A percentile compares a stretch with the other conserved stretches of the same genome.
phyloP scores from a whole-genome alignment of 2,113 vertebrate species.

The Montifringilla adamsi region DNA sequence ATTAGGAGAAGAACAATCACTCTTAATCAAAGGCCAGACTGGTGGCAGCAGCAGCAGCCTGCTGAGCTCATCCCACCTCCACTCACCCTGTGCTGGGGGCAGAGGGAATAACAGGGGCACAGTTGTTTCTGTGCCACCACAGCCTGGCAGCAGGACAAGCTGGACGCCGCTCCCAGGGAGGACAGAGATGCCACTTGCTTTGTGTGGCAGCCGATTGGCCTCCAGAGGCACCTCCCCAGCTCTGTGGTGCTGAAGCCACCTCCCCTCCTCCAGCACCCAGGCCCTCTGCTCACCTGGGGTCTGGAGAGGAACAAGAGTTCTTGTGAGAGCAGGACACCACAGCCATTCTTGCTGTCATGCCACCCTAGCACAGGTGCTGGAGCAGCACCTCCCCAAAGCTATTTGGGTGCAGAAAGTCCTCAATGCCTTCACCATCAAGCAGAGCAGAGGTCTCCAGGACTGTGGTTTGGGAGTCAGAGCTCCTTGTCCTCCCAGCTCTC shows the following conservation, averaged over 20 bases:
- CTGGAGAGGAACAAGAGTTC: background rate
- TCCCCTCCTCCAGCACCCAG: fast-evolving
- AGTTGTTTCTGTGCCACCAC: fast-evolving
- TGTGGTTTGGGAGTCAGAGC: background rate
- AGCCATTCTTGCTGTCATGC: background rate
- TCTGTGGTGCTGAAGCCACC: fast-evolving
- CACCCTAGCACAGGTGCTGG: background rate
- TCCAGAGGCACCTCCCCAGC: background rate
- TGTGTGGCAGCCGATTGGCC: background rate
- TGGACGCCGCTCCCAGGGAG: background rate
- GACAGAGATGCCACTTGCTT: background rate
- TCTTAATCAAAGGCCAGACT: slow-evolving; percentile 25
- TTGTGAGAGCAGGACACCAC: background rate
- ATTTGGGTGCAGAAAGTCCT: background rate
- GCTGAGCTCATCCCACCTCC: background rate
- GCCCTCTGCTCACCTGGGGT: fast-evolving
- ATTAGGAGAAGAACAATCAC: background rate
- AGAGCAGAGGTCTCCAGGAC: background rate
- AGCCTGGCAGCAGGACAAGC: background rate
- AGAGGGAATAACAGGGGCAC: background rate
- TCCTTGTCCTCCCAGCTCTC: background rate
- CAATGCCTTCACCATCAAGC: background rate
- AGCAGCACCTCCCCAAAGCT: background rate
- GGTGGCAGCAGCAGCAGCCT: background rate
- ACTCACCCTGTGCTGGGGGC: background rate